Evolutionary conservation across 2,113 vertebrate species (phyloP).

Genomic region (Rallus limicola): DNA sequence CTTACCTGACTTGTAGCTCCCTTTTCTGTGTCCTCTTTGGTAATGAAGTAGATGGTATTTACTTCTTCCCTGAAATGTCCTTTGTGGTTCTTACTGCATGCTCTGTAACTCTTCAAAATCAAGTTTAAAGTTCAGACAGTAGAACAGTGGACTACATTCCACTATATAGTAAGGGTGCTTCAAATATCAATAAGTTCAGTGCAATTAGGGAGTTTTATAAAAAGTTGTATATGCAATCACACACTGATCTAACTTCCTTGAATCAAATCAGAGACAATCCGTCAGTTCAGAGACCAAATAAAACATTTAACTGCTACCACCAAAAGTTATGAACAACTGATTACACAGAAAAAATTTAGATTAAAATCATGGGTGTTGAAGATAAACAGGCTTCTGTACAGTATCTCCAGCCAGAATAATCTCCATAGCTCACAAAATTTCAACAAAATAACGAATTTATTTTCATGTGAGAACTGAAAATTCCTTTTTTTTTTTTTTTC

Average conservation of each 20-base stretch:
- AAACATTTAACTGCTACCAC: neutral
- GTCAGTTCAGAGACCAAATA: neutral
- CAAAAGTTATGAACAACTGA: neutral
- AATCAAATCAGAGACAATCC: neutral
- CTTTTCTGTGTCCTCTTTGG: neutral
- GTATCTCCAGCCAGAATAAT: neutral
- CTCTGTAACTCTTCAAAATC: neutral
- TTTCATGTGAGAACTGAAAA: neutral
- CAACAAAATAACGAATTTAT: neutral
- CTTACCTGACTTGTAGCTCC: neutral
- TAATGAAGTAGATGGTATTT: neutral
- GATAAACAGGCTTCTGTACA: neutral
- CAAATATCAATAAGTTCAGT: neutral
- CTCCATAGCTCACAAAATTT: neutral
- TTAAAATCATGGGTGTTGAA: neutral
- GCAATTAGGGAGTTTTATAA: neutral
- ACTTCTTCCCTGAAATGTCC: neutral
- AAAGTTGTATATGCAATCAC: neutral
- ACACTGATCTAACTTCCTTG: neutral
- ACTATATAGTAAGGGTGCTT: neutral
- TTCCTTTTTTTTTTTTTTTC: neutral
- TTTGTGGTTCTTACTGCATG: neutral
- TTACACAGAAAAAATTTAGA: neutral
- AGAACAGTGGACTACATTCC: neutral
- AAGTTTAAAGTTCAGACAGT: neutral